phyloP scores from a whole-genome alignment of 2,113 vertebrate genomes.

The Poeciliopsis retropinna region DNA sequence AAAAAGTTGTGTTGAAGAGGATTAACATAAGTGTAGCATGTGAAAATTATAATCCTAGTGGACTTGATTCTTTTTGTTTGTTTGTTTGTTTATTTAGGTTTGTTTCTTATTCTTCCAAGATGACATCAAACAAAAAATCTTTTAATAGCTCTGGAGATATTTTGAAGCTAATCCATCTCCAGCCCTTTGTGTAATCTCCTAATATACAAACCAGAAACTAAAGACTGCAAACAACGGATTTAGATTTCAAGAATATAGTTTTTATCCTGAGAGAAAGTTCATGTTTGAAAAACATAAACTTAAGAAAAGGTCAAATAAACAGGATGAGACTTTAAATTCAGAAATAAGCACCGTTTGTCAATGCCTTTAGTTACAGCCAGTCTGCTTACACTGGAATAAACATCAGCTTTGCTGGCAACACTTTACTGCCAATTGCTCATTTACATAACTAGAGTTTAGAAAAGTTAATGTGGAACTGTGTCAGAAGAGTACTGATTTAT shows the following conservation, averaged over 20 bases:
- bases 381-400: neutral
- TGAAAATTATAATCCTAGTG: neutral
- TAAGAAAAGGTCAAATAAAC: too few species aligned
- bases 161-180: neutral
- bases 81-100: neutral
- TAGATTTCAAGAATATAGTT: neutral
- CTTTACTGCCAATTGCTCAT: neutral
- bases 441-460: neutral
- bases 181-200: neutral
- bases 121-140: neutral
- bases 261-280: too few species aligned
- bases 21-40: neutral
- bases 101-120: neutral
- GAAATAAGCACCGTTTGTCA: too few species aligned
- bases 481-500: too few species aligned
- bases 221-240: neutral
- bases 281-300: neutral
- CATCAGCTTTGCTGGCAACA: neutral
- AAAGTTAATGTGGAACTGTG: neutral
- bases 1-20: neutral
- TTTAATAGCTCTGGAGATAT: neutral
- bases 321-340: too few species aligned
- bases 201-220: neutral
- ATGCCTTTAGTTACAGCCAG: neutral
- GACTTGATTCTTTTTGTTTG: too few species aligned